Conservation (phyloP, 2,797 vertebrate species). For the Kryptopterus vitreolus region DNA sequence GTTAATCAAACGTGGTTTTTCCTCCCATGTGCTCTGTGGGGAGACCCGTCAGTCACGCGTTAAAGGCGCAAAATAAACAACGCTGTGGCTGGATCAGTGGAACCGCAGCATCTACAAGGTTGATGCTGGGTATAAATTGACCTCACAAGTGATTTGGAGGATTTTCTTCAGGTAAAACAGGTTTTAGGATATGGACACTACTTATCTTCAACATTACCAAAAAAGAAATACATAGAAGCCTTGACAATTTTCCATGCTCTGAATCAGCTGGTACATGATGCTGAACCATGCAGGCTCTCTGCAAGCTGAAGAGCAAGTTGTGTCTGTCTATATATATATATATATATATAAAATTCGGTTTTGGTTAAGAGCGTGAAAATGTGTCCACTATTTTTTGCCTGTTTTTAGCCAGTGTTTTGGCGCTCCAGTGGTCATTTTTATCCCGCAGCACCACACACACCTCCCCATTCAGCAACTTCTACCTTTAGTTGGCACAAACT, state of each 20-base stretch:
- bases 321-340: too few species aligned
- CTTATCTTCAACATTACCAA: background rate
- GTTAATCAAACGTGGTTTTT: constrained; percentile 27
- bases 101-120: background rate
- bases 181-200: background rate
- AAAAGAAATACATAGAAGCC: background rate
- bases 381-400: too few species aligned
- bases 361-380: too few species aligned
- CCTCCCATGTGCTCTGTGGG: background rate
- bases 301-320: background rate
- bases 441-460: too few species aligned
- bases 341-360: too few species aligned
- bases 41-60: constrained; percentile 18
- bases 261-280: background rate
- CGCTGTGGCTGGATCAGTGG: background rate
- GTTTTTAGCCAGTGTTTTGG: too few species aligned
- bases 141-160: background rate
- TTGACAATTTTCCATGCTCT: too few species aligned
- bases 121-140: constrained; percentile 3
- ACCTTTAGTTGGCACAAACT: too few species aligned
- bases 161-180: background rate
- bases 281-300: background rate
- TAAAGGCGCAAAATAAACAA: constrained; percentile 24
- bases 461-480: too few species aligned
- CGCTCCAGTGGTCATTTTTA: too few species aligned